Evolutionary conservation across 2,888 invertebrate species (phyloP).

Genomic region (Ennomos fuscantarius): DNA sequence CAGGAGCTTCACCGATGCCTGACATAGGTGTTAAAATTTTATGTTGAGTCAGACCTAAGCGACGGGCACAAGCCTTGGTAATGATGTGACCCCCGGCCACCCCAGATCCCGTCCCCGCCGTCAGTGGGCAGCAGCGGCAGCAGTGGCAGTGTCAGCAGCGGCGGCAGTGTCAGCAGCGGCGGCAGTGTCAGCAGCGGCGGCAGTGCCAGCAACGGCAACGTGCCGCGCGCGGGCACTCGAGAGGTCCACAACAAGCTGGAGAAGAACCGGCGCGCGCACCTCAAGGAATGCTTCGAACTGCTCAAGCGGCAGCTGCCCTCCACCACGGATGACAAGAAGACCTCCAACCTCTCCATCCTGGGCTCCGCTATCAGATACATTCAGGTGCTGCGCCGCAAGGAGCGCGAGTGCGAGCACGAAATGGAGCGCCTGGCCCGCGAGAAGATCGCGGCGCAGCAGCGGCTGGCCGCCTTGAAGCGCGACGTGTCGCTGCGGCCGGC

Average conservation of each 20-base stretch:
- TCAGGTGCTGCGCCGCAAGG: constrained; percentile 91
- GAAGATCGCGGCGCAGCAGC: constrained; percentile 94
- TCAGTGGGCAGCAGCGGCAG: constrained; percentile 70
- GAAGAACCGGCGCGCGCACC: constrained; percentile 96
- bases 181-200: constrained; percentile 60
- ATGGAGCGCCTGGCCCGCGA: constrained; percentile 94
- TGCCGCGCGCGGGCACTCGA: constrained; percentile 90
- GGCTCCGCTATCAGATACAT: constrained; percentile 94
- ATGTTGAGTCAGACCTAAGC: too few relatives aligned
- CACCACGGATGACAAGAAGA: constrained; percentile 95
- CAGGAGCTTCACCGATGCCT: too few relatives aligned
- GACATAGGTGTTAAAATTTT: too few relatives aligned
- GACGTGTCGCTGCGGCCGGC: constrained; percentile 88
- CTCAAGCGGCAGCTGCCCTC: constrained; percentile 94
- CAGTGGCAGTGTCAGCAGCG: constrained; percentile 56
- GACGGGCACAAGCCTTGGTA: too few relatives aligned
- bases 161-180: constrained; percentile 87
- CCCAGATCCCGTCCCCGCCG: constrained; percentile 72
- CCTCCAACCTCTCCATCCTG: constrained; percentile 96
- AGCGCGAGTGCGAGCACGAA: constrained; percentile 93
- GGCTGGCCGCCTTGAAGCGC: constrained; percentile 90
- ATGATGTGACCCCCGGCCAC: too few relatives aligned
- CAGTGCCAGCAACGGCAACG: constrained; percentile 61
- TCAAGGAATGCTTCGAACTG: constrained; percentile 97
- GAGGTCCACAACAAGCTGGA: constrained; percentile 98